Evolutionary conservation across 2,797 vertebrate species (phyloP).

Genomic region (Mormyrops attenuatus): DNA sequence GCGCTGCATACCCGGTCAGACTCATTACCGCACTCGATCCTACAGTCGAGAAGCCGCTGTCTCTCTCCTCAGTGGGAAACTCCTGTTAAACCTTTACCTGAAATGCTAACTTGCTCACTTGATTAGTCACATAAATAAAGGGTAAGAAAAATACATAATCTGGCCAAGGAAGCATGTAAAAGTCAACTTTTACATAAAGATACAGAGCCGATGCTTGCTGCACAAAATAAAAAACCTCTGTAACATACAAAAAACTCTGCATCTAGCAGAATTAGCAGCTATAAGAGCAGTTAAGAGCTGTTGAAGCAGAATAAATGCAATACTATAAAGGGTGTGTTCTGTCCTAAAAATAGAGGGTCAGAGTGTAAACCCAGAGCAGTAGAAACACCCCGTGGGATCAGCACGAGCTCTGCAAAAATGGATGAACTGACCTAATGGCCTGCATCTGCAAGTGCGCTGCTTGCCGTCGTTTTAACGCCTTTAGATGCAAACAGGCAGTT

Average conservation of each 20-base stretch:
- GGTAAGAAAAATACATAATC: not conserved
- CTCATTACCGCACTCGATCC: not conserved
- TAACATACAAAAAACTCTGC: not conserved
- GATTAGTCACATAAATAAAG: not conserved
- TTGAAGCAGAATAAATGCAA: not conserved
- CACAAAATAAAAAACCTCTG: not conserved
- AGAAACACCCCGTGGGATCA: not conserved
- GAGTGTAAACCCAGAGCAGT: not conserved
- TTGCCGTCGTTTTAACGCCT: not conserved
- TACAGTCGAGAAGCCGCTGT: not conserved
- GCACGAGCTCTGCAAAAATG: not conserved
- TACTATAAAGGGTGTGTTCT: not conserved
- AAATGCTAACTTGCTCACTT: not conserved
- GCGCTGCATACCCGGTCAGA: not conserved
- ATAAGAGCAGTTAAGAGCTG: not conserved
- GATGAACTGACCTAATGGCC: not conserved
- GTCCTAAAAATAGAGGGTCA: not conserved
- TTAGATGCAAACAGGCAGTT: not conserved
- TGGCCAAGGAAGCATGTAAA: not conserved
- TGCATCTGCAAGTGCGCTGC: not conserved
- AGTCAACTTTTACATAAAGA: constrained; percentile 35
- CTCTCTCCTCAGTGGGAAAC: not conserved
- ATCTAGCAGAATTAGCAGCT: not conserved
- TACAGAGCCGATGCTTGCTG: not conserved
- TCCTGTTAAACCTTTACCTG: not conserved